Base-by-base conservation (phyloP, 2,797 vertebrate genomes). In the Pseudomugil tenellus region DNA sequence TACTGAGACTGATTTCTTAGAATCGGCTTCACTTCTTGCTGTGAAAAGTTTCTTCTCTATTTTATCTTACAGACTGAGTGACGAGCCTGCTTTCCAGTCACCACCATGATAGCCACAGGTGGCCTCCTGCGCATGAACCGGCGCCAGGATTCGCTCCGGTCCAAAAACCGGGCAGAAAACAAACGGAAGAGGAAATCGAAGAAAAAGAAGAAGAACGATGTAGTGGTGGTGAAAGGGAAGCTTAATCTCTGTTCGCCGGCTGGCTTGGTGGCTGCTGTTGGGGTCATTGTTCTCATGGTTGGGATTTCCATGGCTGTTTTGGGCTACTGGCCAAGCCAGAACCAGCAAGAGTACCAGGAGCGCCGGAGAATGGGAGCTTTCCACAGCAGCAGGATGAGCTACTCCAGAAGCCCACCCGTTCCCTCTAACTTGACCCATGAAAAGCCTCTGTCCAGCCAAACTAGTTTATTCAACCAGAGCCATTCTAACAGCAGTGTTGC, bases 101-200 rank as follows among this genome's bases (percentile, higher is more conserved):
- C 73, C 84, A 88, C 90, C 93, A 99, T 99, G 98, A 99, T 99
- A 13, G 97, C 98, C 84, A 99, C 98, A 23, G 98, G 97, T 52
- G 98, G 97, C 85, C 96, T 99, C 74, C 94, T 99, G 92, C 96
- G 98, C 90, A 98, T 98, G 93, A 98, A 98, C 87, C 90, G 98
- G 85, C 97, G 97, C 84, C 97, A 99, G 90, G 97, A 99, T 76
- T 98, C 98, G 0, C 94, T 96, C 46, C 94, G 95, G 59, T 94
- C 96, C 19, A 96, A 95, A 43, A 95, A 93, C 85, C 95, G 96
- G 29, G 92, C 94, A 1, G 95, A 95, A 67, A 95, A 96, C 82
- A 98, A 96, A 74, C 92, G 94, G 77, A 97, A 96, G 77, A 91
- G 95, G 88, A 98, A 97, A 94, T 92, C 94, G 79, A 96, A 94